Percentiles rank a stretch among this genome's conserved stretches.
phyloP scores from a whole-genome alignment of 2,888 invertebrate genomes.

The Trissolcus brochymenae region DNA sequence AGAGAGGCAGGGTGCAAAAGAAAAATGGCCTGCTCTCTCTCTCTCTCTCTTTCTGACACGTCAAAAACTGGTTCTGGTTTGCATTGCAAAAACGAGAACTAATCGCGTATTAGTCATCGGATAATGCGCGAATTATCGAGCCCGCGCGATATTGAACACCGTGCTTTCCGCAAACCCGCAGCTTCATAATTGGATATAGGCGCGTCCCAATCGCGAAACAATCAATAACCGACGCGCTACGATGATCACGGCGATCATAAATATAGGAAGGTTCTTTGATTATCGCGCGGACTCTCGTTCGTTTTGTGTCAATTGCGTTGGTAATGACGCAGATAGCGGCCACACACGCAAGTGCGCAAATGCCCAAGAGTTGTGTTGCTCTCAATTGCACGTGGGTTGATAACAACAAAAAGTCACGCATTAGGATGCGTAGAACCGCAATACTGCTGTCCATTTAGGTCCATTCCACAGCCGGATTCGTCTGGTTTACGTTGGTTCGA shows the following conservation, averaged over 20 bases:
- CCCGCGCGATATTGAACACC: slow-evolving; percentile 45
- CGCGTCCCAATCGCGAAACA: slow-evolving; percentile 51
- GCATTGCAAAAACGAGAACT: slow-evolving; percentile 9
- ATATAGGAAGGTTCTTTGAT: slow-evolving; percentile 28
- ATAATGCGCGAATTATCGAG: slow-evolving; percentile 55
- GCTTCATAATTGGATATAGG: slow-evolving; percentile 44
- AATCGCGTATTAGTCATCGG: slow-evolving; percentile 57
- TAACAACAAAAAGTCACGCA: slow-evolving; percentile 29
- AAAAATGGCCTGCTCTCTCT: too few relatives aligned
- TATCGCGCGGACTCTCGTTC: slow-evolving; percentile 45
- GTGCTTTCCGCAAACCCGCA: slow-evolving; percentile 51
- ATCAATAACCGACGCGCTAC: slow-evolving; percentile 45
- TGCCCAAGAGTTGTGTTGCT: neutral
- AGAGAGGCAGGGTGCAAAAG: neutral
- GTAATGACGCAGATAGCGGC: slow-evolving; percentile 45
- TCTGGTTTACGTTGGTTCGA: too few relatives aligned
- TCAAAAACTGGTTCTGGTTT: slow-evolving; percentile 22
- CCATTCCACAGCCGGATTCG: too few relatives aligned
- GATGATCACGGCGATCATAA: slow-evolving; percentile 25
- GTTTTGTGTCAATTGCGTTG: slow-evolving; percentile 53
- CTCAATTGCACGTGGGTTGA: slow-evolving; percentile 38
- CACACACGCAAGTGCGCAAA: slow-evolving; percentile 45
- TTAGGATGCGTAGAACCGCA: slow-evolving; percentile 20
- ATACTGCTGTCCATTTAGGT: too few relatives aligned
- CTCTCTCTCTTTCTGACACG: slow-evolving; percentile 8